Evolutionary conservation across 64 coral and sea anemone genomes (phyloP), one percentile per base, ranked within the genome.

Genomic region (Actinia equina): DNA sequence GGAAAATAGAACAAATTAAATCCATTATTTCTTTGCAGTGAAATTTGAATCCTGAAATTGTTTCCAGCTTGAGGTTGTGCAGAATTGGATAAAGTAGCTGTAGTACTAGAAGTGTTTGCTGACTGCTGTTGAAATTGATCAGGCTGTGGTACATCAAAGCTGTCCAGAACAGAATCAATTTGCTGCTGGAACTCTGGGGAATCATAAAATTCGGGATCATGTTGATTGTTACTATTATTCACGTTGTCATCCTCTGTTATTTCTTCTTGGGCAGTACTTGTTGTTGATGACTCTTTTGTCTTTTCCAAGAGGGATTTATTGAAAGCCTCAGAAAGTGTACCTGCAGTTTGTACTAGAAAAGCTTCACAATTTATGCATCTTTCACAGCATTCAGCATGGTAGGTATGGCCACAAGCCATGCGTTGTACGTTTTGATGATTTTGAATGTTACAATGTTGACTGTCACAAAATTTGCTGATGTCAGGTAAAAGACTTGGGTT

Each of bases 111-210:
- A 57, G 55, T 11, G 0, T 6, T 11, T 6, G 15, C 55, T 57
- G 55, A 57, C 55, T 57, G 67, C 12, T 20, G 86, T 57, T 77
- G 86, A 16, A 57, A 57, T 2, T 57, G 6, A 46, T 44, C 59
- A 18, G 57, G 87, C 53, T 88, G 87, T 60, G 87, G 87, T 44
- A 88, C 87, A 20, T 58, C n/a, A 67, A 89, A 82, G 27, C 54
- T 63, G 15, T 89, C 20, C 4, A 89, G 57, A 14, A 59, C 52
- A 7, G 79, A 9, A 22, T 64, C 58, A 63, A 89, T 89, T 45
- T 63, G 64, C 15, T 7, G 17, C 30, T 89, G 30, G 19, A 17
- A 89, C 16, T 55, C 27, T 16, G 59, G 30, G 20, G 87, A 46
- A 63, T 89, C 54, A 17, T 89, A 89, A 59, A 81, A 69, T 26